Base-by-base conservation (phyloP, 1,140 invertebrate genomes). In the Drosophila busckii region DNA sequence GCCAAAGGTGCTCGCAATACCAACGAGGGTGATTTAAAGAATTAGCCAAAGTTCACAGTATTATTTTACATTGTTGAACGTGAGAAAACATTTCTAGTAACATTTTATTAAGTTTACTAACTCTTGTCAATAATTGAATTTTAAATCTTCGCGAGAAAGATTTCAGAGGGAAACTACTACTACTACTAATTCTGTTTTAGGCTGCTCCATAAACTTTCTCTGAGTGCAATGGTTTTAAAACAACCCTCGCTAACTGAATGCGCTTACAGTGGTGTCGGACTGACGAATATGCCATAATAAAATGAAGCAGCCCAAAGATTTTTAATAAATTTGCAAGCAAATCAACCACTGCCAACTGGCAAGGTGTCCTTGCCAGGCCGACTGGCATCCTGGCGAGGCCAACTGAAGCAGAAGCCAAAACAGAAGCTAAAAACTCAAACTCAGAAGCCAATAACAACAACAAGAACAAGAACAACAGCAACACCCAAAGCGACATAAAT, bases 401-500 rank as follows among this genome's bases (percentile, higher is more conserved):
- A 32, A 26, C 38, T 13, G 13, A 26, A 41, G 2, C 41, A 46
- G 29, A 20, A 29, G 9, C 32, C n/a, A n/a, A n/a, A 26, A 20
- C 15, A 23, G 5, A n/a, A n/a, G n/a, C n/a, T n/a, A n/a, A n/a
- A n/a, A n/a, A n/a, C n/a, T n/a, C n/a, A n/a, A n/a, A n/a, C n/a
- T n/a, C 17, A 20, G 32, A 32, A 25, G 31, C 45, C 37, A 41
- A 45, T 34, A 28, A 9, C 42, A 50, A 49, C 49, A 37, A 46
- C 38, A 49, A 37, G 53, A 25, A 17, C 50, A 44, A 38, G 54
- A 45, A 60, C 53, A 80, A 60, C 68, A 71, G 62, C 46, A 76
- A 80, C 75, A 80, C 75, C 75, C 75, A 82, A 37, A 68, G 75
- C 75, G 75, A 82, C 75, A 80, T 80, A 80, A 80, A 82, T 80